Base-by-base conservation (phyloP, 1,140 invertebrate species). In the Ganaspis sp. region DNA sequence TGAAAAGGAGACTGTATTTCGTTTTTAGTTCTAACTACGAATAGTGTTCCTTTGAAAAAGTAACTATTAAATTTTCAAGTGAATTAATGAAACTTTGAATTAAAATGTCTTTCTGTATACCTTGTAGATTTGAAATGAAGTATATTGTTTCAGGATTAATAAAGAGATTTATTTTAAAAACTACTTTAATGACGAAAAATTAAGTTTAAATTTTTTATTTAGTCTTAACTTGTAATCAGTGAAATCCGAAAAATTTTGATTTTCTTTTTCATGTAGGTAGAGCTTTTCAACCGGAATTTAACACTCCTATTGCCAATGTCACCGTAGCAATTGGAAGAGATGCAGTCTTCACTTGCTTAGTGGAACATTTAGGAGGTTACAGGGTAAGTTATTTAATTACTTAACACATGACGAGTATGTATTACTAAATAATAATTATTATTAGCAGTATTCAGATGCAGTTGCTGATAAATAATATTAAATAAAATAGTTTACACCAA, bases 301-400 rank as follows among this genome's bases (percentile, higher is more conserved):
- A 93, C 45, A 94, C 96, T 78, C 94, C 95, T 69, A 94, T 98
- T 82, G 92, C 93, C 76, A 98, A 98, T 92, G 91, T 97, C 77
- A 97, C 97, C 45, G 93, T 97, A 53, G 93, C 96, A 75, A 92
- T 97, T 58, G 96, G 96, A 76, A 92, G 97, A 86, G 96, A 98
- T 90, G 96, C 96, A 54, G 95, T 94, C 70, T 97, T 98, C 87
- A 95, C 94, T 85, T 98, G 97, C 91, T 92, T 96, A 84, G 96
- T 98, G 40, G 94, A 95, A 83, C 95, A 97, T 90, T 93, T 98
- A 80, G 96, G 96, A 69, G 95, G 96, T 86, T 98, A 97, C 92
- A 95, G 96, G 92, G 97, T 97, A 93, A 95, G 94, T 29, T 23
- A 0, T 72, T 72, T 9, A 40, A 17, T n/a, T 17, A 73, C 54